phyloP scores from a whole-genome alignment of 2,113 vertebrate species.

The Isichthys henryi region DNA sequence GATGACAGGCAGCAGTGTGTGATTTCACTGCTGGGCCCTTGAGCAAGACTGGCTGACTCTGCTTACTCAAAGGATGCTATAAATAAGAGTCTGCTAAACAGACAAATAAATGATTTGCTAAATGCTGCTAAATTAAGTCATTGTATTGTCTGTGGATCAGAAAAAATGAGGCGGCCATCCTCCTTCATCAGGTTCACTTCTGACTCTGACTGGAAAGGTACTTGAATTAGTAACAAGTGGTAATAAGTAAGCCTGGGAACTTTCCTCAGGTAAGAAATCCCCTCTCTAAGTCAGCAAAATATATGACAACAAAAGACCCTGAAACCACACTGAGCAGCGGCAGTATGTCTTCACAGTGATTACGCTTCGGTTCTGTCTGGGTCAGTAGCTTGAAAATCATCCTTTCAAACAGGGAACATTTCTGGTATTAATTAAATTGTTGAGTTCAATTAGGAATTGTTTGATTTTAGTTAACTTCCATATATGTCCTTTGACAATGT shows the following conservation, averaged over 20 bases:
- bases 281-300: neutral
- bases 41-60: neutral
- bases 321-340: neutral
- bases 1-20: neutral
- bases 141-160: neutral
- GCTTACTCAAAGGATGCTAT: neutral
- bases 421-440: neutral
- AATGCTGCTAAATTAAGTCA: neutral
- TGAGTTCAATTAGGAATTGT: neutral
- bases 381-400: neutral
- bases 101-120: neutral
- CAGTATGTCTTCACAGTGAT: neutral
- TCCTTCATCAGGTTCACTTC: neutral
- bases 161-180: neutral
- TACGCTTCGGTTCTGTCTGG: neutral
- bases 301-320: neutral
- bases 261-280: neutral
- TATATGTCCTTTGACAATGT: neutral
- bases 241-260: neutral
- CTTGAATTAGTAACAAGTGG: neutral
- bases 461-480: neutral
- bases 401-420: neutral
- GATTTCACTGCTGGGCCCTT: neutral
- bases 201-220: neutral
- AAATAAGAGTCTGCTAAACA: neutral